phyloP scores from a whole-genome alignment of 2,888 invertebrate species.

The Blastobasis lacticolella region DNA sequence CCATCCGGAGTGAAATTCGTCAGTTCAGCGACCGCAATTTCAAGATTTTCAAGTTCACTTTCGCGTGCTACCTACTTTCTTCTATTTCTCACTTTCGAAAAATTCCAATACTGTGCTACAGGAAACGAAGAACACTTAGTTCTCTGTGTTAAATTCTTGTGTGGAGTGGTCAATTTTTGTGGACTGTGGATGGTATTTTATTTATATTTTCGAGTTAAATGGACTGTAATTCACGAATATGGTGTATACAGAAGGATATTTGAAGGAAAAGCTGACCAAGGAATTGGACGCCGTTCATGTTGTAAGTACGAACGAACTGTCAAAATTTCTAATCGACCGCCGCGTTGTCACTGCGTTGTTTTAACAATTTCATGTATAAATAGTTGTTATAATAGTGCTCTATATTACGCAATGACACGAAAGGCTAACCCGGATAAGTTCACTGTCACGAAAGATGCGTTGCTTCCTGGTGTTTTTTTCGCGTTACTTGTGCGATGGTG shows the following conservation, averaged over 20 bases:
- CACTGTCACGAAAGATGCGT: conserved; percentile 53
- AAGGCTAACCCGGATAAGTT: conserved; percentile 54
- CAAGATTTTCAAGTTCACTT: conserved; percentile 36
- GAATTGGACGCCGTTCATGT: conserved; percentile 80
- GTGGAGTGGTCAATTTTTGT: conserved; percentile 37
- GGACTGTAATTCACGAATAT: conserved; percentile 65
- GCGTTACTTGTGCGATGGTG: conserved; percentile 81
- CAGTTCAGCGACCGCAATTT: conserved; percentile 53
- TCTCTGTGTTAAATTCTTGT: conserved; percentile 33
- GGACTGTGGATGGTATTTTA: conserved; percentile 38
- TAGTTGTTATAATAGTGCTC: conserved; percentile 9
- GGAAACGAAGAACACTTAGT: conserved; percentile 25
- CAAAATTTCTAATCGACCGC: conserved; percentile 47
- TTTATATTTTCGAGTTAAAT: conserved; percentile 24
- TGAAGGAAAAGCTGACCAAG: conserved; percentile 78
- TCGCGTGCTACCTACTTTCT: conserved; percentile 53
- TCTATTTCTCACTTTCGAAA: conserved; percentile 54
- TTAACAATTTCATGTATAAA: conserved; percentile 31
- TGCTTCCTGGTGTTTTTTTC: conserved; percentile 70
- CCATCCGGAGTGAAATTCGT: conserved; percentile 53
- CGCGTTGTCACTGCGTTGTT: conserved; percentile 35
- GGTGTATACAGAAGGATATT: conserved; percentile 78
- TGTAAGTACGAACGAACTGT: conserved; percentile 74
- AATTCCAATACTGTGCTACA: conserved; percentile 34
- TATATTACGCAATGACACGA: conserved; percentile 40